These are phyloP conservation scores for Neogobius melanostomus DNA, from an alignment of 2,113 vertebrate species.

Conservation along the genomic window DNA sequence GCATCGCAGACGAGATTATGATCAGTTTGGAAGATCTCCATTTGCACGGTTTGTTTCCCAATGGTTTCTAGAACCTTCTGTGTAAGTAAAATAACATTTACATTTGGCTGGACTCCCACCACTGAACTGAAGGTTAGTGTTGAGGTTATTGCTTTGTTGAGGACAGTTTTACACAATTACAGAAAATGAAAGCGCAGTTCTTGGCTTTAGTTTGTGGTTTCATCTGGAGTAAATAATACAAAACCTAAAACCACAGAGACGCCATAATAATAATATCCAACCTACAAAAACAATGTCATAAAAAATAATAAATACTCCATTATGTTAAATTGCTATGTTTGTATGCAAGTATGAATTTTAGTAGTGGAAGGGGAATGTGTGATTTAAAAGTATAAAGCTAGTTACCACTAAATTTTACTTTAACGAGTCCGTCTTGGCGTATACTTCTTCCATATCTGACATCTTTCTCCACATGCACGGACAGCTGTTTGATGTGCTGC, in stretches of 20 bases:
- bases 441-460: neutral
- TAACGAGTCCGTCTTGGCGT: too few relatives aligned
- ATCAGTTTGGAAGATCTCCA: neutral
- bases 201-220: slow-evolving; percentile 6
- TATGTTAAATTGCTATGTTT: too few relatives aligned
- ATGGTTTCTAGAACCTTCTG: neutral
- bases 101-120: slow-evolving; percentile 17
- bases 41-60: neutral
- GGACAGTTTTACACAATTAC: slow-evolving; percentile 7
- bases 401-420: too few relatives aligned
- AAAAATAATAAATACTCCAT: neutral
- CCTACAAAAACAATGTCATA: neutral
- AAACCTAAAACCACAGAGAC: neutral
- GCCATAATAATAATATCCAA: neutral
- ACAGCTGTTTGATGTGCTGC: slow-evolving; percentile 55
- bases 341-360: too few relatives aligned
- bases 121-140: slow-evolving; percentile 27
- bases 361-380: too few relatives aligned
- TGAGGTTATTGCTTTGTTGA: slow-evolving; percentile 32
- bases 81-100: slow-evolving; percentile 42
- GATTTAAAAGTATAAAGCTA: too few relatives aligned
- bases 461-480: slow-evolving; percentile 18
- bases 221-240: neutral
- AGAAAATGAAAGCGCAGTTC: slow-evolving; percentile 27
- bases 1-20: too few relatives aligned